Base-by-base conservation (phyloP, 1,140 invertebrate species). In the Reticulitermes speratus region DNA sequence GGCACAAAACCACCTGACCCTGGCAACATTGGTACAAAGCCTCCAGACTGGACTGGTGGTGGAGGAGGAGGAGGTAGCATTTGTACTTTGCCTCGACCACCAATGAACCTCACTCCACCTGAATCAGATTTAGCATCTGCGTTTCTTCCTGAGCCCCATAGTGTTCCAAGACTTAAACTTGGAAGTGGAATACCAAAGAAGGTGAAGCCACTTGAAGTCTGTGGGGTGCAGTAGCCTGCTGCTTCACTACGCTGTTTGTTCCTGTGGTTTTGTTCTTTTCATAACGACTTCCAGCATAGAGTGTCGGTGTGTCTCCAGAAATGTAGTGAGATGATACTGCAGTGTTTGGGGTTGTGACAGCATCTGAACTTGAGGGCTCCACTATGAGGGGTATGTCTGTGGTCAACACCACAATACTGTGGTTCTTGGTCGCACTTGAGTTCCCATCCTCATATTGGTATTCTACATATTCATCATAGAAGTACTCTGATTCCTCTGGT, bases 161-260 rank as follows among this genome's bases (percentile, higher is more conserved):
- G 90, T 89, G 93, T 94, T 45, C 92, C 92, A 88, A 96, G 93
- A 86, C 94, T 95, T n/a, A 97, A 89, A 85, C 93, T 93, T 8
- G 96, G 96, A 85, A 97, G 88, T 0, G 96, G 96, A 88, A 97
- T 93, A 0, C 96, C 96, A 88, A 97, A 97, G 88, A 97, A 96
- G 25, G 96, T 96, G 88, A 96, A 96, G 1, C 95, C 93, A 11
- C 93, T 82, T 14, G 75, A 52, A 44, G 21, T 25, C 52, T 44
- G 86, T 44, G 75, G 6, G 82, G 45, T 3, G 45, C 14, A 16
- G 65, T 2, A 9, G 59, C 25, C 82, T 48, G 75, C 32, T 44
- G 85, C 32, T 75, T 75, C 25, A 81, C 59, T 19, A n/a, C 44
- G 44, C 59, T 32, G 84, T 45, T 55, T 82, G 45, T 44, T 87